These are phyloP conservation scores for Hypomecis atomaria DNA, from an alignment of 2,888 invertebrate genomes.

Conservation along the genomic window DNA sequence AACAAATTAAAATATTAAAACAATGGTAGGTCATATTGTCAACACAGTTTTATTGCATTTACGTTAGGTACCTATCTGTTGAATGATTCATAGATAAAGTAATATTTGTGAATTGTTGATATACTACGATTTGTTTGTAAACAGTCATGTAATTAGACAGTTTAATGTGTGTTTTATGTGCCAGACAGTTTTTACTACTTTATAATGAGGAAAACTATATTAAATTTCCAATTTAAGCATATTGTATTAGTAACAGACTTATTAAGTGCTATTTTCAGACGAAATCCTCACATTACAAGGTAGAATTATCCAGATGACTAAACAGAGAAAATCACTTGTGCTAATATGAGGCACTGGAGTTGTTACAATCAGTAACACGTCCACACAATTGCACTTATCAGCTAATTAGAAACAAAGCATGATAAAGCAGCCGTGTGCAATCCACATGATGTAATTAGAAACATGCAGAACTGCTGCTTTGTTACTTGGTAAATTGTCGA, in stretches of 20 bases:
- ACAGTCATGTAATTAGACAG: constrained; percentile 29
- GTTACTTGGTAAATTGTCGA: constrained; percentile 10
- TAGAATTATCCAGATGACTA: constrained; percentile 17
- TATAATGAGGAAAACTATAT: not conserved
- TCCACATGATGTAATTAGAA: constrained; percentile 52
- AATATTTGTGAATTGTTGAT: constrained; percentile 22
- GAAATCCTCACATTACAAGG: not conserved
- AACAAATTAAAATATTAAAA: not conserved
- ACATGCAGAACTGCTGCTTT: constrained; percentile 36
- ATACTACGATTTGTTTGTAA: constrained; percentile 41
- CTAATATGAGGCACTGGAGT: constrained; percentile 5
- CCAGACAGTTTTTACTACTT: constrained; percentile 3
- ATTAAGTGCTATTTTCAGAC: too few relatives aligned
- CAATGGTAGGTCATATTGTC: not conserved
- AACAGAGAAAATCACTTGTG: constrained; percentile 23
- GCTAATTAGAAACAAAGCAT: constrained; percentile 28
- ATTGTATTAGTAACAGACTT: not conserved
- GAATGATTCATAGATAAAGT: constrained; percentile 21
- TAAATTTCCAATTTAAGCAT: not conserved
- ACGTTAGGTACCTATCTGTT: constrained; percentile 3
- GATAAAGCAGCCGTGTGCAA: constrained; percentile 33
- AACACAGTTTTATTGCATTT: constrained; percentile 16
- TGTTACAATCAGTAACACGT: constrained; percentile 4
- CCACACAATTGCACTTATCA: constrained; percentile 16
- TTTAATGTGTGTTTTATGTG: constrained; percentile 9